Evolutionary conservation across 2,113 vertebrate species (phyloP), one percentile per base, ranked within the genome.

Genomic region (Sinosuthora webbiana): DNA sequence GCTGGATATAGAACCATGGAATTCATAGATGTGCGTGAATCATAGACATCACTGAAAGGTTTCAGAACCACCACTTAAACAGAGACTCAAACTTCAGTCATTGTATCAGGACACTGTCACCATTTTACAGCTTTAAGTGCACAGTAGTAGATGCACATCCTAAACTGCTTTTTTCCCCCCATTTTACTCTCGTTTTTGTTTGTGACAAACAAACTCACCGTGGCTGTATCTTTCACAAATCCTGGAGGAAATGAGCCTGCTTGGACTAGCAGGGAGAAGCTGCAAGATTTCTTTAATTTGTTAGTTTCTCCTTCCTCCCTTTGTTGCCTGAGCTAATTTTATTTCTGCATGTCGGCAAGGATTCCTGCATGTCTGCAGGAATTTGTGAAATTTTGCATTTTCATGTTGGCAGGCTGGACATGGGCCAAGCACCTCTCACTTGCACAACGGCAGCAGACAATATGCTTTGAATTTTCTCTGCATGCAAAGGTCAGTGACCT

Each of bases 401-500:
- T 41, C 80, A 10, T 44, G 57, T 50, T 70, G 65, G 73, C 49
- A 91, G 67, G 67, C 77, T 81, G 57, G 68, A 57, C 22, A 15
- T 7, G 25, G 1, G 15, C 81, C 88, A 95, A 82, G 68, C 2
- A 9, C 53, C 62, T 78, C 83, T 90, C 30, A 44, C 84, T 90
- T 53, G 50, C 74, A 85, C 83, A 45, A 35, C 44, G 78, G 50
- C 56, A 92, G 56, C 68, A 80, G 56, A 79, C 69, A 85, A 71
- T 25, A 55, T 71, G 49, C 83, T 94, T 94, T 88, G 78, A 90
- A 76, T 92, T 90, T 93, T 79, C 71, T 59, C 49, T 80, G 78
- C 87, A 55, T 13, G 16, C 55, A 74, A 68, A 87, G 86, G 87
- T 96, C 69, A 59, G 82, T 35, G 81, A 91, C 83, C 70, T 79